Evolutionary conservation across 1,140 invertebrate genomes (phyloP).

Genomic region (Anagrus nilaparvatae): DNA sequence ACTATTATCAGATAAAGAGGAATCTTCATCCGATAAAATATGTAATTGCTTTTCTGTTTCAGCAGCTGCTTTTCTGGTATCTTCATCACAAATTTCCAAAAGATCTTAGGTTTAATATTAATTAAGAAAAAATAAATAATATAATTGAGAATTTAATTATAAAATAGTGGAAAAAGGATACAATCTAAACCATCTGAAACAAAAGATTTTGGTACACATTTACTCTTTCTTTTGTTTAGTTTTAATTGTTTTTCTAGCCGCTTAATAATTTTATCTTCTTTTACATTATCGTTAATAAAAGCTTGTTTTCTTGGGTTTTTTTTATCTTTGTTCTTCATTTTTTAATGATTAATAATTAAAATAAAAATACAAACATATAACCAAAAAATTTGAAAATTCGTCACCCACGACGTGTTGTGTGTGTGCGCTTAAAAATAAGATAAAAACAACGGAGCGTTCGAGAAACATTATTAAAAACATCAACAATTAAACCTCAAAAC

Average conservation of each 20-base stretch:
- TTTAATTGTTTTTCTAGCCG: slow-evolving; percentile 76
- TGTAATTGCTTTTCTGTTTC: slow-evolving; percentile 53
- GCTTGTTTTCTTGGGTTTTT: slow-evolving; percentile 49
- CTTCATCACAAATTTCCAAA: slow-evolving; percentile 67
- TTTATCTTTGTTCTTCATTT: too few species aligned
- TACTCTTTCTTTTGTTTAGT: slow-evolving; percentile 66
- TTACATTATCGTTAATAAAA: slow-evolving; percentile 57
- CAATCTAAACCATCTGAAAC: slow-evolving; percentile 75
- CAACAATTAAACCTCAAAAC: too few species aligned
- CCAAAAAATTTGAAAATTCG: too few species aligned
- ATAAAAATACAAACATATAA: too few species aligned
- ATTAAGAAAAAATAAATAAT: slow-evolving; percentile 16
- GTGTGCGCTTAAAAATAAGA: too few species aligned
- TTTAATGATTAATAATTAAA: too few species aligned
- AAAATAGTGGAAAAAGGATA: slow-evolving; percentile 50
- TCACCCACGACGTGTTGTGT: too few species aligned
- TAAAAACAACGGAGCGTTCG: too few species aligned
- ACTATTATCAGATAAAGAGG: slow-evolving; percentile 50
- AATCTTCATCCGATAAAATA: slow-evolving; percentile 51
- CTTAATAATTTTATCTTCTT: slow-evolving; percentile 72
- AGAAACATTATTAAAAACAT: too few species aligned
- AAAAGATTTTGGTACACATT: slow-evolving; percentile 69
- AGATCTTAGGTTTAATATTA: slow-evolving; percentile 52
- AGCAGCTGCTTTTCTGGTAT: slow-evolving; percentile 53
- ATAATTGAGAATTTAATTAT: slow-evolving; percentile 4